These are phyloP conservation scores for Lutjanus argentimaculatus DNA, from an alignment of 2,797 vertebrate species.

Conservation along the genomic window DNA sequence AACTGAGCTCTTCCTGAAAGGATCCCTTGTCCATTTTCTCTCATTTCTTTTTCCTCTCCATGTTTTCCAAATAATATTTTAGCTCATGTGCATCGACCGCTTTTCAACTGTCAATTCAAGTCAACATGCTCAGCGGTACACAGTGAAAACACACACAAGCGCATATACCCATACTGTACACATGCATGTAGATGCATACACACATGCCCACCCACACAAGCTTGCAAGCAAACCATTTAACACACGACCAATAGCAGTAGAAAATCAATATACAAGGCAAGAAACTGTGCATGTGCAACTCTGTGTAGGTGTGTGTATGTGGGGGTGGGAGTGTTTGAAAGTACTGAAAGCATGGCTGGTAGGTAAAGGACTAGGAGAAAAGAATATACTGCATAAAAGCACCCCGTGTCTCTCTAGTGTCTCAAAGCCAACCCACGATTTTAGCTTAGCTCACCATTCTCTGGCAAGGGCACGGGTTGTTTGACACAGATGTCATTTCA, in stretches of 20 bases:
- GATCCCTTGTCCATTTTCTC: neutral
- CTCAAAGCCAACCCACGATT: slow-evolving; percentile 22
- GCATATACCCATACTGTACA: slow-evolving; percentile 2
- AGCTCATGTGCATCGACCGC: slow-evolving; percentile 46
- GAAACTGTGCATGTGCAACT: slow-evolving; percentile 4
- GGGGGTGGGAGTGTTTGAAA: slow-evolving; percentile 17
- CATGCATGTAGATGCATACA: neutral
- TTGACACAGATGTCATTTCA: slow-evolving; percentile 32
- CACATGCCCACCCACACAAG: slow-evolving; percentile 17
- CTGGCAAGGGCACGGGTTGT: slow-evolving; percentile 2
- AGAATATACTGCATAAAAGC: slow-evolving; percentile 5
- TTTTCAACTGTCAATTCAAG: slow-evolving; percentile 31
- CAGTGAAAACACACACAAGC: neutral
- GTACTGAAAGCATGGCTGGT: slow-evolving; percentile 19
- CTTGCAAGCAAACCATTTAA: slow-evolving; percentile 14
- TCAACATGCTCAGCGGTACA: neutral
- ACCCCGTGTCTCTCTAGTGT: neutral
- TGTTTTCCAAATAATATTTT: slow-evolving; percentile 14
- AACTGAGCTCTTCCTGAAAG: neutral
- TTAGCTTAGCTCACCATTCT: slow-evolving; percentile 20
- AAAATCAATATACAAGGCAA: slow-evolving; percentile 40
- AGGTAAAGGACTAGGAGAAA: neutral
- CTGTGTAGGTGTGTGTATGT: slow-evolving; percentile 7
- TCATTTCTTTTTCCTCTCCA: neutral
- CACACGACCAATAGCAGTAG: slow-evolving; percentile 19